Evolutionary conservation across 2,888 invertebrate genomes (phyloP).

Genomic region (Athrips mouffetella): DNA sequence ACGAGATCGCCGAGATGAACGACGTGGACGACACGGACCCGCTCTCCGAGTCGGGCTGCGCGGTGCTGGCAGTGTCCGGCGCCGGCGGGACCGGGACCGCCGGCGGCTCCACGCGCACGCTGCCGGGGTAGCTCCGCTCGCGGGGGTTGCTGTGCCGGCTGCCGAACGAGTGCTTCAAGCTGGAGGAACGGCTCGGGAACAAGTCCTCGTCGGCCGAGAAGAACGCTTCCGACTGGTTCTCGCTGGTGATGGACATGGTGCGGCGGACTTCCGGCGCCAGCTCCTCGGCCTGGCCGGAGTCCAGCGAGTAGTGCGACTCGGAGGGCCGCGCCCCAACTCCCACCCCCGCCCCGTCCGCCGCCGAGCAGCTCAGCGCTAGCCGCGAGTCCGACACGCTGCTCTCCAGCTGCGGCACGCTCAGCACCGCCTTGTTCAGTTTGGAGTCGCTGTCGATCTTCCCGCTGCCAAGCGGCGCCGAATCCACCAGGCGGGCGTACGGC

Average conservation of each 20-base stretch:
- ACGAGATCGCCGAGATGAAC: conserved; percentile 93
- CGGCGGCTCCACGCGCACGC: conserved; percentile 62
- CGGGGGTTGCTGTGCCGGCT: conserved; percentile 66
- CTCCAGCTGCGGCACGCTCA: conserved; percentile 81
- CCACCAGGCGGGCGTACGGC: conserved; percentile 88
- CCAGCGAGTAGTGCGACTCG: conserved; percentile 83
- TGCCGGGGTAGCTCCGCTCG: conserved; percentile 75
- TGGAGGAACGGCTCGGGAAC: conserved; percentile 82
- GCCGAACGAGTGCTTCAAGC: conserved; percentile 81
- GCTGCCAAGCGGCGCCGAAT: conserved; percentile 74
- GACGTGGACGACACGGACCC: conserved; percentile 90
- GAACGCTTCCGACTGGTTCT: conserved; percentile 94
- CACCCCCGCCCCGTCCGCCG: conserved; percentile 66
- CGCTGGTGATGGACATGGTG: conserved; percentile 91
- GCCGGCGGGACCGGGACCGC: conserved; percentile 54
- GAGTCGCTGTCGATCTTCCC: conserved; percentile 85
- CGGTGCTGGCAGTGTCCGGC: conserved; percentile 61
- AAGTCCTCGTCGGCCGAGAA: conserved; percentile 96
- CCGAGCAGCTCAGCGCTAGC: conserved; percentile 87
- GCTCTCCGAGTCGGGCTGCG: conserved; percentile 84
- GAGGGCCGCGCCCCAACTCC: conserved; percentile 79
- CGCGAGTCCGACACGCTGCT: conserved; percentile 93
- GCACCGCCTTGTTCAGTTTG: conserved; percentile 78
- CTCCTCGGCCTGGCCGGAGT: conserved; percentile 80
- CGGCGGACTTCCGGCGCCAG: conserved; percentile 83